Percentiles rank a stretch among this genome's conserved stretches.
Conservation (phyloP, 2,888 invertebrate genomes). For the Andrena marginata region DNA sequence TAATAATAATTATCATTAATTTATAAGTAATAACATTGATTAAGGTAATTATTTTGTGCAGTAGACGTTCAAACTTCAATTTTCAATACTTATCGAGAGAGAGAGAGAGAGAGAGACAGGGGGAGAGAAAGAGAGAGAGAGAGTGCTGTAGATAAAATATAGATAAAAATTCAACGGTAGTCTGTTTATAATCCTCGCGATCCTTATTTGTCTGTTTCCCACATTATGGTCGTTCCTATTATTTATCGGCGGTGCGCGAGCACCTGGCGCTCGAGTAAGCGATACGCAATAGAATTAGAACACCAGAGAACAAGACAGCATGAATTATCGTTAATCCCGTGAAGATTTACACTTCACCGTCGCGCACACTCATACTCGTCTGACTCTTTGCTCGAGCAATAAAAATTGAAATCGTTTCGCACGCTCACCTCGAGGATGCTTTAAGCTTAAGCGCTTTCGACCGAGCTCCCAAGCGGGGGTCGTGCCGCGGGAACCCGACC, state of each 20-base stretch:
- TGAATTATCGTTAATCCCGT: conserved; percentile 17
- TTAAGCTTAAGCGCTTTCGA: conserved; percentile 25
- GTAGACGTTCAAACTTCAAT: conserved; percentile 83
- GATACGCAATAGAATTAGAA: conserved; percentile 47
- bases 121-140: conserved; percentile 53
- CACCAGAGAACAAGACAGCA: conserved; percentile 25
- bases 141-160: conserved; percentile 82
- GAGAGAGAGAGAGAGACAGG: conserved; percentile 64
- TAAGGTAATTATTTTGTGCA: conserved; percentile 84
- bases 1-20: conserved; percentile 76
- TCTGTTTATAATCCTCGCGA: conserved; percentile 75
- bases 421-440: conserved; percentile 15
- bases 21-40: conserved; percentile 83
- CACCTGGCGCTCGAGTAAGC: conserved; percentile 31
- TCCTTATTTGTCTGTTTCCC: conserved; percentile 27
- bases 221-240: not conserved
- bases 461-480: conserved; percentile 5
- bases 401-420: conserved; percentile 32
- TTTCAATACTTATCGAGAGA: conserved; percentile 77
- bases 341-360: conserved; percentile 16
- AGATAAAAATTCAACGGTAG: conserved; percentile 76
- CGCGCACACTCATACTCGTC: conserved; percentile 26
- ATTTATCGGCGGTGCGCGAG: conserved; percentile 21
- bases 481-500: conserved; percentile 19
- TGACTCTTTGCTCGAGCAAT: conserved; percentile 24